phyloP scores from a whole-genome alignment of 2,888 invertebrate species.

The Caenorhabditis plicata region DNA sequence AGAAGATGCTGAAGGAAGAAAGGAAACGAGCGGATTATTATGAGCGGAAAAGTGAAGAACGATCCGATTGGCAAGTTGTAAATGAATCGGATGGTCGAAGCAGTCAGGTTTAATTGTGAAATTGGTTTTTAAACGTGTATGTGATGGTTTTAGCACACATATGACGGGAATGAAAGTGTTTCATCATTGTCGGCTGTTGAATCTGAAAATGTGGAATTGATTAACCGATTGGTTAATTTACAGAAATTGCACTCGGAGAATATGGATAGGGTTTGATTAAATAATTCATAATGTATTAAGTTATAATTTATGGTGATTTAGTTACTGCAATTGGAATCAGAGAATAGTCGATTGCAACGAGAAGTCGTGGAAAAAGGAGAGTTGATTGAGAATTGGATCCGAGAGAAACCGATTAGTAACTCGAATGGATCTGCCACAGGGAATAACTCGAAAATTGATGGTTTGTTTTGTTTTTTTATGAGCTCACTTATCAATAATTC shows the following conservation, averaged over 20 bases:
- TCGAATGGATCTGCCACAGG: slow-evolving; percentile 1
- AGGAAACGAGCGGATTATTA: slow-evolving; percentile 39
- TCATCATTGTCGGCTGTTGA: slow-evolving; percentile 63
- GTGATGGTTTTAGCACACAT: slow-evolving; percentile 15
- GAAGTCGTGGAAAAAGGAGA: slow-evolving; percentile 46
- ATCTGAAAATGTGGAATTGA: slow-evolving; percentile 68
- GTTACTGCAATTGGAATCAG: slow-evolving; percentile 36
- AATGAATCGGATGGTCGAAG: slow-evolving; percentile 31
- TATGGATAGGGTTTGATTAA: slow-evolving; percentile 67
- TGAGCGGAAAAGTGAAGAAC: slow-evolving; percentile 40
- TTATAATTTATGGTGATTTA: slow-evolving; percentile 2
- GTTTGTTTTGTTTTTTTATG: neutral
- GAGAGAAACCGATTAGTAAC: slow-evolving; percentile 23
- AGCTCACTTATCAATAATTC: too few relatives aligned
- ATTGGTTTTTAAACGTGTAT: neutral
- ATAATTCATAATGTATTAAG: neutral
- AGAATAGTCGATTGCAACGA: slow-evolving; percentile 24
- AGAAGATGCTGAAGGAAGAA: slow-evolving; percentile 43
- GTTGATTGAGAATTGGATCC: slow-evolving; percentile 43
- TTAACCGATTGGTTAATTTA: slow-evolving; percentile 66
- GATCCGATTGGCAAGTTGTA: slow-evolving; percentile 41
- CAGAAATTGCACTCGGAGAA: slow-evolving; percentile 69
- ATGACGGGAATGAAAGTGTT: slow-evolving; percentile 47
- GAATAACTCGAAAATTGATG: neutral
- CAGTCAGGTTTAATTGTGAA: slow-evolving; percentile 21